Conservation (phyloP, 2,113 vertebrate genomes). For the Zingel zingel region DNA sequence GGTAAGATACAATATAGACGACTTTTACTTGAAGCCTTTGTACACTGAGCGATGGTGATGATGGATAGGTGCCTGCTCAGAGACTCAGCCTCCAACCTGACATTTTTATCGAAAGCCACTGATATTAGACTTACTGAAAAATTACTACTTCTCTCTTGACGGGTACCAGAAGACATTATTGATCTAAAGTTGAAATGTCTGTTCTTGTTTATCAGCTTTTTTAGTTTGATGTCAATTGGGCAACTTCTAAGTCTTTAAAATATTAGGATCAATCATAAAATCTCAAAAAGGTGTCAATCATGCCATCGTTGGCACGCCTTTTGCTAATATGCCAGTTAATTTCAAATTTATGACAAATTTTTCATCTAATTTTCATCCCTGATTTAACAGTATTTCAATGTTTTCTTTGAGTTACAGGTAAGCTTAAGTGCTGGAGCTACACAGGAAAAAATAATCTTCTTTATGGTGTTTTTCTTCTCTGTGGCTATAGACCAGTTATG, state of each 20-base stretch:
- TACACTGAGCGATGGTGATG: background rate
- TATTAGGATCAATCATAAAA: background rate
- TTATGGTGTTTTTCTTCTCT: constrained; percentile 45
- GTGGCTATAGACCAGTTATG: constrained; percentile 50
- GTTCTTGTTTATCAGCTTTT: constrained; percentile 37
- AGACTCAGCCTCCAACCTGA: constrained; percentile 19
- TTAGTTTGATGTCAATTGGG: background rate
- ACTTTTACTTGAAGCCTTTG: constrained; percentile 19
- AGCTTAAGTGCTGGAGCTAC: background rate
- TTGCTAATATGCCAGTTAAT: background rate
- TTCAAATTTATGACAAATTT: background rate
- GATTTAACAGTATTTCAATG: background rate
- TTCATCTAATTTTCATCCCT: background rate
- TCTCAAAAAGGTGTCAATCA: background rate
- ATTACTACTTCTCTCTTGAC: constrained; percentile 10
- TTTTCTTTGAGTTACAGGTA: constrained; percentile 6
- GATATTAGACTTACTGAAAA: constrained; percentile 29
- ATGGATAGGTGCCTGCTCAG: background rate
- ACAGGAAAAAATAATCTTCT: constrained; percentile 14
- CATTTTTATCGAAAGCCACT: constrained; percentile 34
- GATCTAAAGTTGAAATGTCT: constrained; percentile 31
- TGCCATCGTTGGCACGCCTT: background rate
- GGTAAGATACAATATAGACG: background rate
- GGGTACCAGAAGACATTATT: constrained; percentile 40
- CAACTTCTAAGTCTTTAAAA: background rate